Evolutionary conservation across 2,113 vertebrate genomes (phyloP), one percentile per base, ranked within the genome.

Genomic region (Microtus oregoni): DNA sequence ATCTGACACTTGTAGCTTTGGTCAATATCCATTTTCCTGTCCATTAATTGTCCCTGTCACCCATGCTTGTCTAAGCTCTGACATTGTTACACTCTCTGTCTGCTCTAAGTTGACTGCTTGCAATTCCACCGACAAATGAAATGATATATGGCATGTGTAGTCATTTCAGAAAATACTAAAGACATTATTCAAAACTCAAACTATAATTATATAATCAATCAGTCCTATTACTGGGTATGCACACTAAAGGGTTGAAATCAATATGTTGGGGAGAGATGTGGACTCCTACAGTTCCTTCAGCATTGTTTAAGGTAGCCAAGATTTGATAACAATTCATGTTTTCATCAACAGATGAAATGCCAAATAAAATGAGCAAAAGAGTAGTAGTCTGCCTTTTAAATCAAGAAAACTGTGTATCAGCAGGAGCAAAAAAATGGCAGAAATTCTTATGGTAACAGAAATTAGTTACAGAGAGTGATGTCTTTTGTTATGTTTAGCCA

Each of bases 31-130:
- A 3, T 81, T 44, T 19, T 19, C 24, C 58, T 61, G 10, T 47
- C 41, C 17, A 5, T 63, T 35, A 9, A 10, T 3, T 32, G 0
- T 19, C 6, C 17, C 7, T 22, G 14, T 8, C 65, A 47, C 5
- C 9, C 24, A 72, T n/a, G 30, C 67, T 26, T 52, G 67, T 70
- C 12, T 50, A 72, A 5, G 5, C 19, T 68, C 32, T 63, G 14
- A 7, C 19, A 75, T 0, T 17, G 2, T 76, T 63, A 50, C 30
- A 86, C 17, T 3, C 7, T n/a, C 1, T 75, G 5, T 24, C 26
- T 68, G 26, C 28, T 9, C 85, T 3, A 90, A 55, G 26, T n/a
- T 55, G 28, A 58, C 1, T 38, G 0, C 15, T 78, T 78, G 52
- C 6, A 50, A 17, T 68, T 93, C 19, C 1, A 52, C 9, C 20